Evolutionary conservation across 1,140 invertebrate genomes (phyloP), one percentile per base, ranked within the genome.

Genomic region (Pogonognathellus flavescens): DNA sequence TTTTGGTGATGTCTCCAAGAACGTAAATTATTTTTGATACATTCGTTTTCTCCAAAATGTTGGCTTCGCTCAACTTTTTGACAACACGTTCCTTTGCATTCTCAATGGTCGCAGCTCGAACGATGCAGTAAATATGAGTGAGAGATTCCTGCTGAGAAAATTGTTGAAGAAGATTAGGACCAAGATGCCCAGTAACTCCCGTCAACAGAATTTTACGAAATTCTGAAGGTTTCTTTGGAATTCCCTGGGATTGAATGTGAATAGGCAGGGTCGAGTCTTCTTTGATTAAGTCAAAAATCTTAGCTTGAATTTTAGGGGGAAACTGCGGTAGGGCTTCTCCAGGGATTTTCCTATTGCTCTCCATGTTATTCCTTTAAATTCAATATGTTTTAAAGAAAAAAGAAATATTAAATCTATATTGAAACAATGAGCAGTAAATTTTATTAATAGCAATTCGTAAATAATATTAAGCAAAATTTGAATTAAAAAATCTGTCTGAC

Each of bases 151-250:
- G 66, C 6, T 8, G 13, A 16, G 8, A 60, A 0, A 84, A 20
- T 50, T 60, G 57, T 9, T 55, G 11, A 13, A 84, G 16, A 50
- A 84, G n/a, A n/a, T 84, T 18, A 0, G 55, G 31, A 20, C 82
- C 82, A 1, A 84, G n/a, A 50, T 66, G 62, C 3, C 82, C 82
- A 8, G 82, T 84, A 4, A 59, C 59, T 18, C 82, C 82, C 1
- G 82, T 84, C 59, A 84, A n/a, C 5, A 84, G 82, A 66, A 84
- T 11, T 5, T 82, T 60, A 4, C 53, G 16, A 22, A 57, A 82
- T 41, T 82, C 81, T 0, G 52, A 57, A n/a, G 81, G 25, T 5
- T 13, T 11, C 13, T 66, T 66, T 0, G 60, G 5, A 13, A 22
- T 66, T 25, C 60, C 60, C 6, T 25, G 22, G 0, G 60, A 1